Conservation (phyloP, 2,888 invertebrate genomes). For the Pherbina coryleti region DNA sequence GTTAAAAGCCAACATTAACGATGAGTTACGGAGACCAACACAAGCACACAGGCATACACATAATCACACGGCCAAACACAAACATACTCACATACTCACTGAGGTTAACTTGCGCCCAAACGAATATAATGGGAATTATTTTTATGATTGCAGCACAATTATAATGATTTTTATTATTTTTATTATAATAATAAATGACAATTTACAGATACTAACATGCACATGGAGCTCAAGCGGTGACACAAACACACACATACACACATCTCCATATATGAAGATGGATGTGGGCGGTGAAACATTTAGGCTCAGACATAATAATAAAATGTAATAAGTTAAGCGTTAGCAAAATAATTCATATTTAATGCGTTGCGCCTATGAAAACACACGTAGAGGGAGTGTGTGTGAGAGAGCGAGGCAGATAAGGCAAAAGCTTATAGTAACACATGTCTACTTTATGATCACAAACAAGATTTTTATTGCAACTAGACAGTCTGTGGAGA, state of each 20-base stretch:
- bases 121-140: slow-evolving; percentile 40
- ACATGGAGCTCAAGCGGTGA: not conserved
- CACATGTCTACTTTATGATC: not conserved
- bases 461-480: too few relatives aligned
- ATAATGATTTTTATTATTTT: slow-evolving; percentile 11
- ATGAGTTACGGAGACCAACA: not conserved
- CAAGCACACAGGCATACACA: not conserved
- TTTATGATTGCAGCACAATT: slow-evolving; percentile 12
- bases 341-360: too few relatives aligned
- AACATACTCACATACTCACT: not conserved
- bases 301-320: too few relatives aligned
- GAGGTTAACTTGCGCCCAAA: slow-evolving; percentile 22
- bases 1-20: slow-evolving; percentile 15
- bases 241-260: not conserved
- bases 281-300: not conserved
- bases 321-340: too few relatives aligned
- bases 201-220: slow-evolving; percentile 5
- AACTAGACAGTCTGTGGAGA: too few relatives aligned
- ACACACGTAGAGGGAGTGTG: not conserved
- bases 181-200: slow-evolving; percentile 12
- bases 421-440: not conserved
- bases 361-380: too few relatives aligned
- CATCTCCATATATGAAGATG: not conserved
- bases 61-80: not conserved
- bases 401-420: not conserved